Conservation (phyloP, 2,797 vertebrate species). For the Selene dorsalis region DNA sequence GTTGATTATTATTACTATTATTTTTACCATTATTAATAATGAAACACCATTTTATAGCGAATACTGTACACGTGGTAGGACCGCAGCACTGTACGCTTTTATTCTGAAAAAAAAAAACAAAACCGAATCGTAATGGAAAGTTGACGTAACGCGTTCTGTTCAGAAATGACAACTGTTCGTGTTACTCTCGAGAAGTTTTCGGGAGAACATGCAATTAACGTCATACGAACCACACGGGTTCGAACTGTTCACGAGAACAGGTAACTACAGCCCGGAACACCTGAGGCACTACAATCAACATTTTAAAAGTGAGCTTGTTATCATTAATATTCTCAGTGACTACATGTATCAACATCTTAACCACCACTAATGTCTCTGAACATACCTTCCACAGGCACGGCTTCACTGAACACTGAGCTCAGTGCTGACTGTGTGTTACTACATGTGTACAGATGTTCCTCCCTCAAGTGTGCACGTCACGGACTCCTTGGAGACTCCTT, state of each 20-base stretch:
- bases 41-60: background rate
- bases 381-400: background rate
- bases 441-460: background rate
- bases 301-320: too few relatives aligned
- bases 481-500: background rate
- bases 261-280: background rate
- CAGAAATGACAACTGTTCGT: background rate
- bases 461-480: background rate
- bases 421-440: background rate
- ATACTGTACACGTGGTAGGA: background rate
- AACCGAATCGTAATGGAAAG: background rate
- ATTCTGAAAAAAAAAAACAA: constrained; percentile 2
- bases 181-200: background rate
- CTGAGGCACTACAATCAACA: too few relatives aligned
- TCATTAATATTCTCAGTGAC: background rate
- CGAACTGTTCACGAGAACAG: background rate
- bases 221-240: background rate
- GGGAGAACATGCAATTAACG: background rate
- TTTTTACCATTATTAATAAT: background rate
- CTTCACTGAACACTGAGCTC: background rate
- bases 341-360: background rate
- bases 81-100: background rate
- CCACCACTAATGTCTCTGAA: background rate
- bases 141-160: background rate
- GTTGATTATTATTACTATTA: background rate